These are phyloP conservation scores for Condylura cristata DNA, from an alignment of 2,113 vertebrate genomes.

Conservation along the genomic window DNA sequence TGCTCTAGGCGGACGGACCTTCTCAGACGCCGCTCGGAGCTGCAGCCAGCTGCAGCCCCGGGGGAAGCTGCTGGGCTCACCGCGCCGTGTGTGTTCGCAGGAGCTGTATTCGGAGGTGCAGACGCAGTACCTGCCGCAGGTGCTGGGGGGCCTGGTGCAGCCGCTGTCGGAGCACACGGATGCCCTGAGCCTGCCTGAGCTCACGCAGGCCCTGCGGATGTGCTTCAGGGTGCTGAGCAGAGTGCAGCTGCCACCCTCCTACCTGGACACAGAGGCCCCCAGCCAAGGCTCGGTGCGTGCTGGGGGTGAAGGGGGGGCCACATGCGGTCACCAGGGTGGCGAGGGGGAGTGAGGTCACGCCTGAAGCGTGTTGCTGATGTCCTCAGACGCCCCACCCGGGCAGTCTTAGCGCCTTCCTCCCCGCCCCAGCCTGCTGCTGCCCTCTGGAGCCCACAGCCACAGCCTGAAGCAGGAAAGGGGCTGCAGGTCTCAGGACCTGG, in stretches of 20 bases:
- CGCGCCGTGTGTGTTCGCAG: conserved; percentile 75
- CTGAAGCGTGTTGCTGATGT: no score
- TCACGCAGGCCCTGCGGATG: conserved; percentile 91
- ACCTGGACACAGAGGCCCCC: conserved; percentile 86
- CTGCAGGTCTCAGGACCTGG: no score
- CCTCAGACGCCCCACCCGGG: fast-evolving
- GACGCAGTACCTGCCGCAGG: conserved; percentile 94
- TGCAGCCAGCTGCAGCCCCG: no score
- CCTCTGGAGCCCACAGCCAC: no score
- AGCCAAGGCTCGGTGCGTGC: conserved; percentile 80
- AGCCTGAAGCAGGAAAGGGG: no score
- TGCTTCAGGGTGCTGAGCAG: conserved; percentile 97
- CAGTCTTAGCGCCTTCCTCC: neutral
- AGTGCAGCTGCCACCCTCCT: conserved; percentile 97
- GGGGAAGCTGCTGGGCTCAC: no score
- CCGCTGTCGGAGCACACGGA: conserved; percentile 87
- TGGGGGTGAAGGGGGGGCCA: neutral
- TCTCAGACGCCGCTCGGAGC: neutral
- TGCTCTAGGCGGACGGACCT: no score
- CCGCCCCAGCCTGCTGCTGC: no score
- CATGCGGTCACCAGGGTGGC: neutral
- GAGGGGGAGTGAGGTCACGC: fast-evolving
- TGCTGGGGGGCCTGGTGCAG: conserved; percentile 93
- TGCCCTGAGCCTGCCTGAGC: conserved; percentile 87
- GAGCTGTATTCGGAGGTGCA: conserved; percentile 98